phyloP scores from a whole-genome alignment of 2,797 vertebrate species.

The Epinephelus coioides region DNA sequence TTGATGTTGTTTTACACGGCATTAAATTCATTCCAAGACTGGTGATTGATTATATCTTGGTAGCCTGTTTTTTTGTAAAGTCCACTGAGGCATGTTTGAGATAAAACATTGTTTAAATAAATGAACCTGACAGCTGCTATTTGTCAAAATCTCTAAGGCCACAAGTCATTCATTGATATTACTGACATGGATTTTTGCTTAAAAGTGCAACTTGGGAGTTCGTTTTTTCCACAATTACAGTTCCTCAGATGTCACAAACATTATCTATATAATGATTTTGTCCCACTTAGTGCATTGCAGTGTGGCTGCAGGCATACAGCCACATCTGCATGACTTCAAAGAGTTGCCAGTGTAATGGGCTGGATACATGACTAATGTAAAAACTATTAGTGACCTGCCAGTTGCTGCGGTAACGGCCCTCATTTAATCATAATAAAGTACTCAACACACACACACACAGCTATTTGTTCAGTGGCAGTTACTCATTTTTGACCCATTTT shows the following conservation, averaged over 20 bases:
- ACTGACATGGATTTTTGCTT: slow-evolving; percentile 16
- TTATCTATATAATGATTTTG: slow-evolving; percentile 45
- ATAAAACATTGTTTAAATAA: slow-evolving; percentile 53
- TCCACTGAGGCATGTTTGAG: slow-evolving; percentile 32
- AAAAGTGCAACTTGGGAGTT: slow-evolving; percentile 54
- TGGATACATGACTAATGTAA: slow-evolving; percentile 41
- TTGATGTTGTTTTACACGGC: slow-evolving; percentile 14
- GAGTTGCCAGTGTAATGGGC: slow-evolving; percentile 36
- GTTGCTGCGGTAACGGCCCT: slow-evolving; percentile 32
- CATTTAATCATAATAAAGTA: slow-evolving; percentile 32
- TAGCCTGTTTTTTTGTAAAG: slow-evolving; percentile 16
- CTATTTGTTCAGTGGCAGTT: slow-evolving; percentile 31
- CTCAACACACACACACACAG: slow-evolving; percentile 19
- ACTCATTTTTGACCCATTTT: slow-evolving; percentile 35
- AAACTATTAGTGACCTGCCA: slow-evolving; percentile 41
- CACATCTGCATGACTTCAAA: slow-evolving; percentile 58
- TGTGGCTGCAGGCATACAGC: slow-evolving; percentile 28
- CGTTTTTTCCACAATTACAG: slow-evolving; percentile 49
- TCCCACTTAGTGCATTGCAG: slow-evolving; percentile 42
- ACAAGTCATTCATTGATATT: slow-evolving; percentile 43
- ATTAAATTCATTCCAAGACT: slow-evolving; percentile 11
- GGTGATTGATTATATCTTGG: slow-evolving; percentile 36
- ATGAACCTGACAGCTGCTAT: slow-evolving; percentile 49
- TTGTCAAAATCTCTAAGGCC: slow-evolving; percentile 47
- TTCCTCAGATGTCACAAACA: slow-evolving; percentile 39